Evolutionary conservation across 2,888 invertebrate genomes (phyloP), one percentile per base, ranked within the genome.

Genomic region (Melanostoma scalare): DNA sequence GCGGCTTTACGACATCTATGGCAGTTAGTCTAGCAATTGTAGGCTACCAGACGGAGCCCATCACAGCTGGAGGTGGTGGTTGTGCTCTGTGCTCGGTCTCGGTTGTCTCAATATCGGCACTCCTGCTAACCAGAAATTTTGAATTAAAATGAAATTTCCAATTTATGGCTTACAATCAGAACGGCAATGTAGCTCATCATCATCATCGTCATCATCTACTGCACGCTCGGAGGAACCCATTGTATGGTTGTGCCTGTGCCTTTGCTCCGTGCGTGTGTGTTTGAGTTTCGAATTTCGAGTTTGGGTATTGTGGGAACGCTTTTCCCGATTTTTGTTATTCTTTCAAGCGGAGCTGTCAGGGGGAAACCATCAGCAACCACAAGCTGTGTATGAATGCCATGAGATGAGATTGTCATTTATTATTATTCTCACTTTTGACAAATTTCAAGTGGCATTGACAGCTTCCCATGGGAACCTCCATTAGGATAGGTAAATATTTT

Each of bases 121-220:
- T 52, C 6, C 48, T 35, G 53, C 33, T 44, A 53, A 42, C 67
- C 35, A 60, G 53, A 63, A 68, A 35, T 76, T 77, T 78, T 60
- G 44, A 82, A 74, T 84, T 71, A 53, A 60, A 78, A 78, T 74
- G 74, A 84, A 79, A 79, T 84, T 84, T 75, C 60, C 79, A 84
- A 84, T 84, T 84, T 84, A 79, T 84, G 79, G 48, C 63, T 56
- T 63, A 30, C 77, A 82, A 77, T 82, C 82, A 73, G 65, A 60
- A 69, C 79, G 60, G 42, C 61, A 50, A 53, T 79, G 68, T 74
- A 61, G 74, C 74, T 76, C 67, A 67, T 73, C 72, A 52, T 77
- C 81, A 56, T 65, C 38, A 65, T 50, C 60, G 56, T 68, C 52
- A 52, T 44, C 52, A 63, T 20, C 31, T 20, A 10, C 36, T 35